Conservation (phyloP, 2,797 vertebrate genomes). For the Clarias laeviceps region DNA sequence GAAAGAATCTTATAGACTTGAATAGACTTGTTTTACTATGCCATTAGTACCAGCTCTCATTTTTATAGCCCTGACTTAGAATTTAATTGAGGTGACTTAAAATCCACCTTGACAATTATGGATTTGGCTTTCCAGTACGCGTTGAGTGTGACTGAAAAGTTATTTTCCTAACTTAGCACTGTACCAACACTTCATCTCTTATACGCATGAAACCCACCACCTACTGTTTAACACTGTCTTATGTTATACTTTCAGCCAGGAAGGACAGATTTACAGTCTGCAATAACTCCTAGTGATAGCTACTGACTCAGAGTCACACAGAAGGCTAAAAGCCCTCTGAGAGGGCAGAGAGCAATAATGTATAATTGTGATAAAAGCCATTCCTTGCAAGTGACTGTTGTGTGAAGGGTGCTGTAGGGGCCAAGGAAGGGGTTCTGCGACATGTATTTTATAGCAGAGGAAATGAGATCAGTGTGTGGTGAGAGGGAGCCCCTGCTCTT, state of each 20-base stretch:
- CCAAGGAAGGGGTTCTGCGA: neutral
- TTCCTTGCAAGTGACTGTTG: neutral
- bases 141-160: neutral
- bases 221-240: constrained; percentile 17
- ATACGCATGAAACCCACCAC: neutral
- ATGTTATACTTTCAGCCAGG: neutral
- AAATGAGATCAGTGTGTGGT: constrained; percentile 45
- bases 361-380: constrained; percentile 6
- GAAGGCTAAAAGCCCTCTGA: neutral
- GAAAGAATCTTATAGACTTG: neutral
- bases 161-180: neutral
- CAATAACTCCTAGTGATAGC: neutral
- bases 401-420: neutral
- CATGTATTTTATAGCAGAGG: constrained; percentile 24
- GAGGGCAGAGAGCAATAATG: neutral
- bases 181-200: neutral
- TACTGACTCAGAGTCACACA: neutral
- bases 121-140: neutral
- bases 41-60: neutral
- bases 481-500: constrained; percentile 12
- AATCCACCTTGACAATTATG: neutral
- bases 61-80: neutral
- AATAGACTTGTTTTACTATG: neutral
- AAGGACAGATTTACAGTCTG: constrained; percentile 1
- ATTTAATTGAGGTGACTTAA: neutral